Evolutionary conservation across 1,140 invertebrate species (phyloP).

Genomic region (Halyomorpha halys): DNA sequence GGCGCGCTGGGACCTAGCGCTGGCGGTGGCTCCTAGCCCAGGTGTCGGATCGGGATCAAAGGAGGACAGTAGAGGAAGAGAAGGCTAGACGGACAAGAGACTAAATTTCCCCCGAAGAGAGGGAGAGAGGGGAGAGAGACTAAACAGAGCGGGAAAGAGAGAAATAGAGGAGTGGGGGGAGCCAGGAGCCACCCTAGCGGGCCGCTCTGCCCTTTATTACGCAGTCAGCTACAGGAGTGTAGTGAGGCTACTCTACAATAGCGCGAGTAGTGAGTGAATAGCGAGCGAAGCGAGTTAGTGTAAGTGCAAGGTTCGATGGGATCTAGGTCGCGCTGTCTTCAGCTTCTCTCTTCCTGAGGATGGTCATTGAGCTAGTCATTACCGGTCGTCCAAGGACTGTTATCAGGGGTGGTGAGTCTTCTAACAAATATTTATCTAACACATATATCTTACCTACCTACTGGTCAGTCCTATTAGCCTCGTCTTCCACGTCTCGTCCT

Average conservation of each 20-base stretch:
- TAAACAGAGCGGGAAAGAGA: constrained; percentile 2
- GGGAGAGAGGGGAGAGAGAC: neutral
- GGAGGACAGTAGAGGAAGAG: too few species aligned
- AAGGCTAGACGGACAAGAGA: too few species aligned
- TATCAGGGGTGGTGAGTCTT: constrained; percentile 6
- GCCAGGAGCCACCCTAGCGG: neutral
- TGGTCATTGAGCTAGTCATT: constrained; percentile 4
- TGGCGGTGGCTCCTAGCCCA: too few species aligned
- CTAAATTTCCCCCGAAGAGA: neutral
- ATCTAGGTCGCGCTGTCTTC: neutral
- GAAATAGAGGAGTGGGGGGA: constrained; percentile 1
- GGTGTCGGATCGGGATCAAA: too few species aligned
- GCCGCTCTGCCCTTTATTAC: constrained; percentile 1
- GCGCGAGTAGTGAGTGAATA: neutral
- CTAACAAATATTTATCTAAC: too few species aligned
- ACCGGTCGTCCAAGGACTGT: constrained; percentile 6
- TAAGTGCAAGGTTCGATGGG: neutral
- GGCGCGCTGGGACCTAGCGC: too few species aligned
- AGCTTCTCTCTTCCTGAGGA: neutral
- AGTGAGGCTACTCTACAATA: neutral
- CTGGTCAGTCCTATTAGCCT: too few species aligned
- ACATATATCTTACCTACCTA: too few species aligned
- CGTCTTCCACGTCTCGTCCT: too few species aligned
- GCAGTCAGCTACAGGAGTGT: constrained; percentile 8
- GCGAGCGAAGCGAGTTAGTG: neutral